A percentile compares a stretch with the other conserved stretches of the same genome.
phyloP scores from a whole-genome alignment of 37 sponge, comb jelly and placozoan genomes.

The Sycon ciliatum region DNA sequence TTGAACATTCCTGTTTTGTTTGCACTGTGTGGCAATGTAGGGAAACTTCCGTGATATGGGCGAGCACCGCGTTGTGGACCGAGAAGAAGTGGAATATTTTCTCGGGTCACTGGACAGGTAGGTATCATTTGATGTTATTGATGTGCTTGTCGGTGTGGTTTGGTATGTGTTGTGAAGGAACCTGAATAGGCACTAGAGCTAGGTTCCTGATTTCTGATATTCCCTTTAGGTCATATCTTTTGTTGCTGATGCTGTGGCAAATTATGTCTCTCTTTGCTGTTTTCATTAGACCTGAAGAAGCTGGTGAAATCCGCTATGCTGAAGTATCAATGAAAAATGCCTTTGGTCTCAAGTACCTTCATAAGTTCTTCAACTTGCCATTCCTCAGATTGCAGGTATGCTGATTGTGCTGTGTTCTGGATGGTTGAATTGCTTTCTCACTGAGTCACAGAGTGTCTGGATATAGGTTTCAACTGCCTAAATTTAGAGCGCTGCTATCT shows the following conservation, averaged over 20 bases:
- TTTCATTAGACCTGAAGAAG: constrained; percentile 49
- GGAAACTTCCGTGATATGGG: constrained; percentile 72
- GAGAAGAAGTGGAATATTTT: constrained; percentile 41
- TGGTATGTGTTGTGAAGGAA: neutral
- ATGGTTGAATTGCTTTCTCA: neutral
- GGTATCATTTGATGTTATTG: neutral
- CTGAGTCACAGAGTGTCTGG: neutral
- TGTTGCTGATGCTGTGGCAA: neutral
- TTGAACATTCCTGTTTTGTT: neutral
- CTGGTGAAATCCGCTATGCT: constrained; percentile 68
- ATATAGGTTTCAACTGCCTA: too few species aligned
- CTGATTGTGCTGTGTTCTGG: neutral
- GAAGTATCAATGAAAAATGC: constrained; percentile 87
- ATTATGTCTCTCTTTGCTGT: neutral
- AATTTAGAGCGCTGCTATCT: too few species aligned
- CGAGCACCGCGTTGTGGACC: constrained; percentile 50
- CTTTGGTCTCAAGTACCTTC: constrained; percentile 79
- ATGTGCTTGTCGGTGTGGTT: neutral
- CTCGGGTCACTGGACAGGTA: constrained; percentile 59
- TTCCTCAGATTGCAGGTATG: constrained; percentile 80
- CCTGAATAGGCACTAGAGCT: neutral
- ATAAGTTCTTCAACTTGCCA: constrained; percentile 88
- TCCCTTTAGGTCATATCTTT: too few species aligned
- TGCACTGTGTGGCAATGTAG: too few species aligned
- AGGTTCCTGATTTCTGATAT: neutral